These are phyloP conservation scores for Chaetodon auriga DNA, from an alignment of 2,113 vertebrate species.

Conservation along the genomic window DNA sequence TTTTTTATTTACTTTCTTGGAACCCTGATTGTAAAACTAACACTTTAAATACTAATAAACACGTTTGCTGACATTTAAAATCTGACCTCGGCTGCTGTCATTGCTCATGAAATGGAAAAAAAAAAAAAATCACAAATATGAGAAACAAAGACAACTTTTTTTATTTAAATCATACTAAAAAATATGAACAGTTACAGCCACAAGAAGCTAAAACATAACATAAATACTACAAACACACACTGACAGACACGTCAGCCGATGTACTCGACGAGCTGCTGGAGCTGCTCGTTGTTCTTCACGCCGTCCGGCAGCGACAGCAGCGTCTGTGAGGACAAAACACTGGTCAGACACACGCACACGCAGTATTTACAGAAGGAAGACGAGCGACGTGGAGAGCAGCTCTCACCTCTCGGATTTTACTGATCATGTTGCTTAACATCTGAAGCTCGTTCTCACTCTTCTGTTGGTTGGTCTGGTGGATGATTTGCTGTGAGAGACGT, in stretches of 20 bases:
- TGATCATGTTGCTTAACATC: constrained; percentile 86
- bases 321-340: constrained; percentile 64
- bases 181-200: neutral
- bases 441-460: constrained; percentile 87
- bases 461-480: constrained; percentile 87
- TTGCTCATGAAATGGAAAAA: neutral
- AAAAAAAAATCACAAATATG: neutral
- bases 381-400: no score
- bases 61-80: neutral
- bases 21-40: neutral
- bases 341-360: neutral
- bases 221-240: constrained; percentile 31
- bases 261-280: constrained; percentile 79
- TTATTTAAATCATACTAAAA: constrained; percentile 27
- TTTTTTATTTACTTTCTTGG: no score
- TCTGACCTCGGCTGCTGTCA: no score
- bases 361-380: neutral
- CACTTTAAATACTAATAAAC: neutral
- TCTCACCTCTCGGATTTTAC: constrained; percentile 87
- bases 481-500: constrained; percentile 82
- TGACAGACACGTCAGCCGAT: constrained; percentile 66
- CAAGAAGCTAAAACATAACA: constrained; percentile 3
- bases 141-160: neutral
- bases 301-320: constrained; percentile 79
- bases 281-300: constrained; percentile 73